Evolutionary conservation across 2,797 vertebrate genomes (phyloP).

Genomic region (Synanceia verrucosa): DNA sequence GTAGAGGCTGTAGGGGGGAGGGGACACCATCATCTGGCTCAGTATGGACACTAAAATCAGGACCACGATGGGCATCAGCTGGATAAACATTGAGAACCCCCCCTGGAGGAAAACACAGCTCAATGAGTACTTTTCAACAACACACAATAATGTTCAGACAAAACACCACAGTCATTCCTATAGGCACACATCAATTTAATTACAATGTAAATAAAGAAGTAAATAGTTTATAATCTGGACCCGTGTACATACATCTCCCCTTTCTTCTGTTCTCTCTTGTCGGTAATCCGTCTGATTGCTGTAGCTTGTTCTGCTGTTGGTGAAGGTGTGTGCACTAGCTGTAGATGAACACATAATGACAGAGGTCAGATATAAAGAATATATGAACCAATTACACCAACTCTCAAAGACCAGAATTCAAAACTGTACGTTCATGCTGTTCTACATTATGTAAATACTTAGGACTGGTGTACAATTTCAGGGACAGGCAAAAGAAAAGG

Average conservation of each 20-base stretch:
- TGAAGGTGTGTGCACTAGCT: conserved; percentile 92
- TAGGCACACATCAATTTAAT: not conserved
- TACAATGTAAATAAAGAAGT: not conserved
- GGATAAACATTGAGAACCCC: conserved; percentile 99
- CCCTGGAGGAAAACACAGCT: conserved; percentile 82
- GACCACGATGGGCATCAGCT: conserved; percentile 96
- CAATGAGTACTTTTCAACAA: conserved; percentile 3
- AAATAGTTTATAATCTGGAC: not conserved
- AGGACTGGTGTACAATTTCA: not conserved
- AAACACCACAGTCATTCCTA: no score
- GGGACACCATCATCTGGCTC: conserved; percentile 98
- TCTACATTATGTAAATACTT: not conserved
- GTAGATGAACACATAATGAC: conserved; percentile 58
- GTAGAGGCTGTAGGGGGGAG: conserved; percentile 95
- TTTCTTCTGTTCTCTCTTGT: conserved; percentile 92
- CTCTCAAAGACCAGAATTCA: not conserved
- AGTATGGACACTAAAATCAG: conserved; percentile 95
- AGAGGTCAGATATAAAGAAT: conserved; percentile 4
- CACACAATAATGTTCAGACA: conserved; percentile 16
- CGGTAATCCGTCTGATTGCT: conserved; percentile 90
- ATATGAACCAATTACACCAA: not conserved
- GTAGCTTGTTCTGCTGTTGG: conserved; percentile 90
- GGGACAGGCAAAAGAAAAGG: not conserved
- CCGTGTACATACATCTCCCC: conserved; percentile 89
- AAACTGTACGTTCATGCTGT: not conserved